Evolutionary conservation across 2,888 invertebrate species (phyloP), one percentile per base, ranked within the genome.

Genomic region (Keiferia lycopersicella): DNA sequence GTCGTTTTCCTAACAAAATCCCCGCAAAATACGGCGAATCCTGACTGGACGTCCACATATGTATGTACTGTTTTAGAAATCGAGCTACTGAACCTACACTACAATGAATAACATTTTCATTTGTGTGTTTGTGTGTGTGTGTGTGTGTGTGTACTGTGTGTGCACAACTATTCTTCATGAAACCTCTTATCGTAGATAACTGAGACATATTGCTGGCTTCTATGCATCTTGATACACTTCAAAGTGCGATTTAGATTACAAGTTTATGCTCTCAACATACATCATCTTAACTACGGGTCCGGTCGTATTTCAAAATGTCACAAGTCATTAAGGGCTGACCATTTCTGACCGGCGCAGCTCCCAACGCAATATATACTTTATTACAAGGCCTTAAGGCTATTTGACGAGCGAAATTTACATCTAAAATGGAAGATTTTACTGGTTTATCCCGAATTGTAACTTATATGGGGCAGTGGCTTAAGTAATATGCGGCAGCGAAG

Each of bases 381-480:
- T 73, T 69, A 68, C 72, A 61, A 67, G 62, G 74, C 63, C 64
- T 72, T 78, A 76, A 71, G 71, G 71, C 68, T 69, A 70, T 69
- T 71, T 69, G 69, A 68, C 51, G 65, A 53, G 65, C 48, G 73
- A 67, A 68, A 72, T 73, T 70, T 72, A 72, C 68, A 68, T 72
- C 68, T 67, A 71, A 68, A 74, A 75, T 74, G 71, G 78, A 75
- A 78, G 78, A 81, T 77, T 76, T 76, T 77, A 77, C 77, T 81
- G 76, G 78, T 76, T 78, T 79, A 78, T 80, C 80, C 76, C 76
- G 73, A 78, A 83, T 77, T 80, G 83, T 84, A 83, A 83, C 81
- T 84, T 81, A 73, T 81, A 82, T 79, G 71, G 74, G 71, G 70
- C 70, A 66, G 38, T 66, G 71, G 65, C 48, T 8, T 22, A 77